Evolutionary conservation across 2,113 vertebrate genomes (phyloP), one percentile per base, ranked within the genome.

Genomic region (Manacus vitellinus): DNA sequence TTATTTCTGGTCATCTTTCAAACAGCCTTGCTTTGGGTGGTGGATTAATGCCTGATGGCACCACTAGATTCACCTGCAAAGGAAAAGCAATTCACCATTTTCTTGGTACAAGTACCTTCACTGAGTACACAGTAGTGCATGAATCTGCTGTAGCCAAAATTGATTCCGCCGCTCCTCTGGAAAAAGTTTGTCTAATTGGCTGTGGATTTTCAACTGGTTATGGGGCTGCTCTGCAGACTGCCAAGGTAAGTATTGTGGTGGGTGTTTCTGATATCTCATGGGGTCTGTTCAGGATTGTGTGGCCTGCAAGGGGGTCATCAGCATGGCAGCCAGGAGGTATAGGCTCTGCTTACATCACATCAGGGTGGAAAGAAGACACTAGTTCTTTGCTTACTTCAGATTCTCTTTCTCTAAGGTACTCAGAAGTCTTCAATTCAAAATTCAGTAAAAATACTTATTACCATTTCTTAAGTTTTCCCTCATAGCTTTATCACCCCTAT

Each of bases 121-220:
- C 88, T 35, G 98, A 98, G 88, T 98, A 98, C 47, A 98, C 97
- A 25, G 97, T 98, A 43, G 76, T 96, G 41, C 87, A 91, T 28
- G 97, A 98, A 88, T 67, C 28, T 22, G n/a, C 95, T 72, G 73
- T 95, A 41, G 93, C 88, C 85, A 98, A 97, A 91, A 96, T 95
- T 0, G 96, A 97, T 92, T 54, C 92, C 74, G 83, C 63, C 43
- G 97, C 97, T 89, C 96, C 97, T 79, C 81, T 97, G 68, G 96
- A 97, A 82, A 98, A 97, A 94, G 95, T 98, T 9, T 98, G 96
- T 78, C 76, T 98, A 18, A 95, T 98, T 37, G 97, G 98, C 71
- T 98, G 97, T 89, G 96, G 97, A 27, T 98, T 98, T 95, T 97
- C 98, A 44, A 98, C 97, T 47, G 97, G 98, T 49, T 98, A 97